These are phyloP conservation scores for Ophthalmolycus amberensis DNA, from an alignment of 2,113 vertebrate genomes.

Conservation along the genomic window DNA sequence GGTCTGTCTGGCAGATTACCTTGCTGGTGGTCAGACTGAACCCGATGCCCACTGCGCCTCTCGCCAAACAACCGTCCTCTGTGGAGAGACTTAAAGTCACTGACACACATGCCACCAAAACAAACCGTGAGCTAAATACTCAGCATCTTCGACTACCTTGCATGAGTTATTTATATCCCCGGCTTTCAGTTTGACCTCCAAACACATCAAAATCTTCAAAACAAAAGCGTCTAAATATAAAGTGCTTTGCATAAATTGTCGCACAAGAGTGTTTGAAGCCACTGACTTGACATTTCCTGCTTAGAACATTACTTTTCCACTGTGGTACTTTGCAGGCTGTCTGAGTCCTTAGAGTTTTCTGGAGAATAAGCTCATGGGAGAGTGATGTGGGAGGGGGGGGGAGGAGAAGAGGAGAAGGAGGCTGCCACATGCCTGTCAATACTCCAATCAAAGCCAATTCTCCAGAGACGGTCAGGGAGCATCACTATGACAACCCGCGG, in stretches of 20 bases:
- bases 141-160: slow-evolving; percentile 11
- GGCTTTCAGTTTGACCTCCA: slow-evolving; percentile 50
- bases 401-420: slow-evolving; percentile 24
- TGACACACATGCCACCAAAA: background rate
- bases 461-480: slow-evolving; percentile 65
- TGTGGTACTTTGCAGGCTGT: slow-evolving; percentile 21
- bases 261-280: slow-evolving; percentile 27
- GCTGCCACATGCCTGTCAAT: slow-evolving; percentile 78
- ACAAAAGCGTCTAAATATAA: slow-evolving; percentile 64
- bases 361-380: slow-evolving; percentile 39
- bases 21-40: slow-evolving; percentile 66
- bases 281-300: slow-evolving; percentile 6
- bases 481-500: slow-evolving; percentile 75
- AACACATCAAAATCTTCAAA: slow-evolving; percentile 48
- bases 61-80: slow-evolving; percentile 33
- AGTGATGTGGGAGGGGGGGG: background rate
- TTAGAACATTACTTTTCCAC: slow-evolving; percentile 4
- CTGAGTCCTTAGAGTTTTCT: slow-evolving; percentile 38
- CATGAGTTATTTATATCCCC: slow-evolving; percentile 54
- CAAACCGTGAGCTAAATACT: slow-evolving; percentile 39
- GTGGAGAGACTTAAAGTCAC: slow-evolving; percentile 49
- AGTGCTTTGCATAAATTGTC: slow-evolving; percentile 53
- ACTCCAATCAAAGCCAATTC: slow-evolving; percentile 72
- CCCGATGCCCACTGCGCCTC: slow-evolving; percentile 47
- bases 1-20: slow-evolving; percentile 79